Percentiles rank a stretch among this genome's conserved stretches.
Conservation (phyloP, 37 sponge, comb jelly and placozoan genomes). For the Tethya wilhelma region DNA sequence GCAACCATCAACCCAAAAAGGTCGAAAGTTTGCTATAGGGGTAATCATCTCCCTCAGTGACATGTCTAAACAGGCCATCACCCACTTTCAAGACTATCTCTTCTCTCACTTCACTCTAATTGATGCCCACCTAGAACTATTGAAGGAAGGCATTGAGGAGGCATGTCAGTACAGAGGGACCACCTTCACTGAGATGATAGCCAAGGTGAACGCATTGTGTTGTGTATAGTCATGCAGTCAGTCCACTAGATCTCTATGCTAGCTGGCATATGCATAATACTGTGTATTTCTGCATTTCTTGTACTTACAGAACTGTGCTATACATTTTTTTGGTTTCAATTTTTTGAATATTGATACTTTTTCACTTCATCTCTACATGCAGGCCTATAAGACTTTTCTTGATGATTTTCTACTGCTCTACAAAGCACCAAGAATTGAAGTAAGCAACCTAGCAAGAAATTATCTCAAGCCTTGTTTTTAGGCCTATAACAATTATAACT, state of each 20-base stretch:
- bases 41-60: constrained; percentile 55
- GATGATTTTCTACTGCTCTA: constrained; percentile 47
- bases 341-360: too few relatives aligned
- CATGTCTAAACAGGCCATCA: constrained; percentile 27
- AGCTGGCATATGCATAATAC: not conserved
- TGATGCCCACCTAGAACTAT: constrained; percentile 67
- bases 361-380: not conserved
- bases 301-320: not conserved
- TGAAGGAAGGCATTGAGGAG: constrained; percentile 60
- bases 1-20: too few relatives aligned
- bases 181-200: not conserved
- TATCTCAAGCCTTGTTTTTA: too few relatives aligned
- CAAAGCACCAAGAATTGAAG: constrained; percentile 64
- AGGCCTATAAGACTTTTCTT: constrained; percentile 46
- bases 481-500: too few relatives aligned
- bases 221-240: not conserved
- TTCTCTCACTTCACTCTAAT: constrained; percentile 79
- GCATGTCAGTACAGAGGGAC: constrained; percentile 7
- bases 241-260: not conserved
- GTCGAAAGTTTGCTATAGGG: constrained; percentile 54
- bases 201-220: not conserved
- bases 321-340: not conserved
- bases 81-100: constrained; percentile 60
- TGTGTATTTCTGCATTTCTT: too few relatives aligned
- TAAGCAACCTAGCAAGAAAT: too few relatives aligned